Evolutionary conservation across 2,113 vertebrate species (phyloP).

Genomic region (Toxostoma redivivum): DNA sequence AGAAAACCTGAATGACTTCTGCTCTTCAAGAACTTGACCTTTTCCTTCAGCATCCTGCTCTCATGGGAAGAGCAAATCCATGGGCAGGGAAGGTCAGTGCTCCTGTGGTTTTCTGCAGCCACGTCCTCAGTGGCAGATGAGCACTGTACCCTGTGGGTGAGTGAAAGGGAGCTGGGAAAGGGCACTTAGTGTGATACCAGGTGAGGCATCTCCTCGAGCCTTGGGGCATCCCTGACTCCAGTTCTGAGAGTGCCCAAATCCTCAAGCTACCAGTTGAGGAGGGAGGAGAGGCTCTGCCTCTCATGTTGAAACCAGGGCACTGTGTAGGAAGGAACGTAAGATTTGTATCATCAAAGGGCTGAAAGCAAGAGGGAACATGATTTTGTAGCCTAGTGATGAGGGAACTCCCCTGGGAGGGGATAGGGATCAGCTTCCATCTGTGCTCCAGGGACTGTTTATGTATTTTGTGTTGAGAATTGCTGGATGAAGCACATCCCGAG

Average conservation of each 20-base stretch:
- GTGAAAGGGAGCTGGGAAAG: neutral
- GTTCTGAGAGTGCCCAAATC: neutral
- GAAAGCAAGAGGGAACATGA: constrained; percentile 54
- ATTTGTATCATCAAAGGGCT: constrained; percentile 57
- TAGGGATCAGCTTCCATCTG: neutral
- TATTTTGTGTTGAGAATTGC: constrained; percentile 3
- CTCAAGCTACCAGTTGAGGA: neutral
- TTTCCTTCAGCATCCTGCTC: neutral
- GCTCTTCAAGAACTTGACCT: neutral
- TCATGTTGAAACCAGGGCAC: neutral
- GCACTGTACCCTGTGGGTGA: neutral
- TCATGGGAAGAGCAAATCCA: neutral
- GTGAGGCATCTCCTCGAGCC: neutral
- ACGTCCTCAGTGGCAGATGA: neutral
- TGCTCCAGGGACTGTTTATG: constrained; percentile 51
- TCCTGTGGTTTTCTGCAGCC: neutral
- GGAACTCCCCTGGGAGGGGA: constrained; percentile 63
- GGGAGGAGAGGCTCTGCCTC: constrained; percentile 13
- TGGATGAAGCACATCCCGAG: neutral
- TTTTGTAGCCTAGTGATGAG: constrained; percentile 26
- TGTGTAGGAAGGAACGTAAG: constrained; percentile 60
- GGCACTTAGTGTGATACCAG: neutral
- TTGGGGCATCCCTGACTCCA: neutral
- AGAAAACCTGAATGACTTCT: neutral
- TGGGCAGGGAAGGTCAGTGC: neutral